A percentile compares a stretch with the other conserved stretches of the same genome.
phyloP scores from a whole-genome alignment of 2,797 vertebrate genomes.

The Darevskia mixta region DNA sequence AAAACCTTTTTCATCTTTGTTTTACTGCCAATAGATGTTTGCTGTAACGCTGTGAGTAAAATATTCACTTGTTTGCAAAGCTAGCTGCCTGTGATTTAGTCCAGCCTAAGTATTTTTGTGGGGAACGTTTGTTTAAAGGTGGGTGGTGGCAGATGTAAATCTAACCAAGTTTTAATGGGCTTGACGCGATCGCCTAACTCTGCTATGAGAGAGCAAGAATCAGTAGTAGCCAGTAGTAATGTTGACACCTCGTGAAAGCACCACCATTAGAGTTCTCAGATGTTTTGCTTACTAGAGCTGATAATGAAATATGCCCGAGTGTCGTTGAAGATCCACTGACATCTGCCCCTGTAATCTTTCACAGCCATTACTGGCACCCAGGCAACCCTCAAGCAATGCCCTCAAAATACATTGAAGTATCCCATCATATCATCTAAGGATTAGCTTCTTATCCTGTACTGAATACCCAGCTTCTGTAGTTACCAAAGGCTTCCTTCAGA shows the following conservation, averaged over 20 bases:
- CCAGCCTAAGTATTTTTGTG: too few species aligned
- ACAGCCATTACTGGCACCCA: not conserved
- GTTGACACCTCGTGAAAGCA: not conserved
- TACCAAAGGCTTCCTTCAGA: not conserved
- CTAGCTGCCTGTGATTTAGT: too few species aligned
- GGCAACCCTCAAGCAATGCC: not conserved
- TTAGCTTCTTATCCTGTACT: not conserved
- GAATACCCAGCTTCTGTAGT: not conserved
- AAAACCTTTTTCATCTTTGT: too few species aligned
- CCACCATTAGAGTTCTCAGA: not conserved
- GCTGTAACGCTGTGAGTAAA: too few species aligned
- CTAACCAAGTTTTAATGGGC: too few species aligned
- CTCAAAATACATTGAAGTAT: not conserved
- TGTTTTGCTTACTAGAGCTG: not conserved
- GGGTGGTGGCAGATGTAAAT: too few species aligned
- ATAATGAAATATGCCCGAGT: too few species aligned
- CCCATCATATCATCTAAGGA: not conserved
- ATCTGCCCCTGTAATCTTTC: not conserved
- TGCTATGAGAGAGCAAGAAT: too few species aligned
- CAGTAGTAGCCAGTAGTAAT: not conserved
- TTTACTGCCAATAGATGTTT: too few species aligned
- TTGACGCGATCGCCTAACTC: too few species aligned
- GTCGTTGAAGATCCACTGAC: not conserved
- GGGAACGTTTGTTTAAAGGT: too few species aligned
- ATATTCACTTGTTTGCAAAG: too few species aligned